phyloP scores from a whole-genome alignment of 1,140 invertebrate genomes.

The Heliconius melpomene region DNA sequence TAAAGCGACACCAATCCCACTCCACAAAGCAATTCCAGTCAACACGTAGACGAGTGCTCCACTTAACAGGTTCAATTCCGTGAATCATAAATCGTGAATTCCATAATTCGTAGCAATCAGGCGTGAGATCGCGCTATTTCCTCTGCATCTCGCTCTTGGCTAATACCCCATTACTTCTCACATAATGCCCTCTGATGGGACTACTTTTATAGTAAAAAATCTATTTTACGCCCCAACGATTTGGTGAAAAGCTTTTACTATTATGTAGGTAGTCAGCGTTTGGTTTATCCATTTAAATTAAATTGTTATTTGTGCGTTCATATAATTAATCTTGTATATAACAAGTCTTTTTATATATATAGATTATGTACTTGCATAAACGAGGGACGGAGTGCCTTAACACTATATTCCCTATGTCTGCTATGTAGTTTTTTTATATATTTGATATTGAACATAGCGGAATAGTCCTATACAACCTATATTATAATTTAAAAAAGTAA shows the following conservation, averaged over 20 bases:
- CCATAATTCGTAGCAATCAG: slow-evolving; percentile 40
- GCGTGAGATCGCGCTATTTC: slow-evolving; percentile 42
- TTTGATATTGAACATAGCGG: too few relatives aligned
- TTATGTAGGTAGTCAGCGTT: background rate
- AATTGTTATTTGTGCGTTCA: too few relatives aligned
- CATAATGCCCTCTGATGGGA: slow-evolving; percentile 36
- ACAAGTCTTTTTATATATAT: too few relatives aligned
- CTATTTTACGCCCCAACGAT: slow-evolving; percentile 29
- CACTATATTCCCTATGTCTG: too few relatives aligned
- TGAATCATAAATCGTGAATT: slow-evolving; percentile 28
- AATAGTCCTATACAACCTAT: too few relatives aligned
- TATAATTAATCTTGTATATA: too few relatives aligned
- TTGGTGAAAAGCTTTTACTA: background rate
- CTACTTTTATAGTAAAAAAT: slow-evolving; percentile 32
- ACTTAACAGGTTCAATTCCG: slow-evolving; percentile 32
- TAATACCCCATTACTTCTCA: slow-evolving; percentile 35
- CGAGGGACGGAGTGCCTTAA: too few relatives aligned
- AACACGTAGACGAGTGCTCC: slow-evolving; percentile 4
- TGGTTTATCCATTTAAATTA: too few relatives aligned
- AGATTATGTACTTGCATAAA: too few relatives aligned
- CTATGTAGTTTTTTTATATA: too few relatives aligned
- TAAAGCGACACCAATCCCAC: background rate
- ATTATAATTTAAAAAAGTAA: too few relatives aligned
- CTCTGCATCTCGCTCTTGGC: slow-evolving; percentile 23
- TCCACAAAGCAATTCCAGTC: background rate